Percentiles rank a stretch among this genome's conserved stretches.
These are phyloP conservation scores for Octopus bimaculoides DNA, from an alignment of 1,140 invertebrate genomes.

Conservation along the genomic window DNA sequence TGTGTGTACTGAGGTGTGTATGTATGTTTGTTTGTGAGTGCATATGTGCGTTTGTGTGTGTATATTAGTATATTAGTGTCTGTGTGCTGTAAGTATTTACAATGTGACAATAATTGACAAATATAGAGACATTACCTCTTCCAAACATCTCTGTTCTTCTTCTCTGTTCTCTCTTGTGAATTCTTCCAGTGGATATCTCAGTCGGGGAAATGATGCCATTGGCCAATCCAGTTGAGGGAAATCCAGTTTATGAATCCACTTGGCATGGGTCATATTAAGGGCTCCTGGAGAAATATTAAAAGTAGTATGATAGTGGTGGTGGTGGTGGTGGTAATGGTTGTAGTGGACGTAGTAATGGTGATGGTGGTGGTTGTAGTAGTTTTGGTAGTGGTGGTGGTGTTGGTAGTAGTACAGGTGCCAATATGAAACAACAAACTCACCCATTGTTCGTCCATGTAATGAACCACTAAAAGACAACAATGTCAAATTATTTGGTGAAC, in stretches of 20 bases:
- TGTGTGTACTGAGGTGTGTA: neutral
- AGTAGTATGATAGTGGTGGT: no score
- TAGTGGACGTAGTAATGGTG: no score
- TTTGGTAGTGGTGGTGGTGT: no score
- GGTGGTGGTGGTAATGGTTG: no score
- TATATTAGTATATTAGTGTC: no score
- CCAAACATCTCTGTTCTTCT: slow-evolving; percentile 76
- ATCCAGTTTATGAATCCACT: slow-evolving; percentile 94
- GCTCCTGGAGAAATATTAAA: slow-evolving; percentile 64
- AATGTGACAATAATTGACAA: neutral
- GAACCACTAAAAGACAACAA: slow-evolving; percentile 83
- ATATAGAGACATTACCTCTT: slow-evolving; percentile 59
- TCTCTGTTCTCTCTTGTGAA: slow-evolving; percentile 73
- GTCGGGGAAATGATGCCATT: slow-evolving; percentile 82
- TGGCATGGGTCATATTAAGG: slow-evolving; percentile 88
- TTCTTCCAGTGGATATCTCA: slow-evolving; percentile 90
- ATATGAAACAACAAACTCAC: slow-evolving; percentile 31
- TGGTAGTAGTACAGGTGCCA: no score
- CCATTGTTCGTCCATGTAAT: slow-evolving; percentile 63
- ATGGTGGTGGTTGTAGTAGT: no score
- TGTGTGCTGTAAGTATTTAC: no score
- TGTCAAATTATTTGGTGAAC: slow-evolving; percentile 78
- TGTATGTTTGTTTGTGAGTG: neutral
- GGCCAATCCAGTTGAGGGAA: slow-evolving; percentile 95
- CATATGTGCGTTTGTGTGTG: neutral